phyloP scores from a whole-genome alignment of 2,888 invertebrate species.

The Microplitis deprimator region DNA sequence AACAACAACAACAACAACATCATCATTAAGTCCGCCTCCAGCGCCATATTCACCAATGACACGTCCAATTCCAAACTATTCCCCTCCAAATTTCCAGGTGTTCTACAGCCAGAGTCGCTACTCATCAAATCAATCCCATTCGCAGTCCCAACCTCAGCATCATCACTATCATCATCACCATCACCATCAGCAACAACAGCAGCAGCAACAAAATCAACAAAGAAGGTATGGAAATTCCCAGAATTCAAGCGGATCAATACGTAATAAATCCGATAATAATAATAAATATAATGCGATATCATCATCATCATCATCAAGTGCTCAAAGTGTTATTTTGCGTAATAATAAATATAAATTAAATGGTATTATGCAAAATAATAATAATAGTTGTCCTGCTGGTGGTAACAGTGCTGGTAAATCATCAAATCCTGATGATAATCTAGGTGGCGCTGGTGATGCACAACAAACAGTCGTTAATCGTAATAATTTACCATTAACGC shows the following conservation, averaged over 20 bases:
- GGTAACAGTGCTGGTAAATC: constrained; percentile 61
- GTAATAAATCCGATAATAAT: constrained; percentile 16
- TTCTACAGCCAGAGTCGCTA: constrained; percentile 57
- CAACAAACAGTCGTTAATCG: constrained; percentile 52
- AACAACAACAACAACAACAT: constrained; percentile 22
- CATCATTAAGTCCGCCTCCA: constrained; percentile 61
- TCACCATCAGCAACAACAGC: constrained; percentile 51
- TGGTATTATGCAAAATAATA: constrained; percentile 58
- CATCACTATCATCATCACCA: constrained; percentile 56
- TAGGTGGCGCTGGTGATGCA: constrained; percentile 66
- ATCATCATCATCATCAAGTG: constrained; percentile 21
- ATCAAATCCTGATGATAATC: constrained; percentile 36
- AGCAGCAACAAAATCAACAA: constrained; percentile 54
- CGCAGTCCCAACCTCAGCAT: constrained; percentile 52
- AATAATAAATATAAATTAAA: constrained; percentile 64
- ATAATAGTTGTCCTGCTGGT: constrained; percentile 55
- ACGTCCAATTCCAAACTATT: constrained; percentile 64
- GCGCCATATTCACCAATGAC: constrained; percentile 64
- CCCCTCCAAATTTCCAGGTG: constrained; percentile 67
- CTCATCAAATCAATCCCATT: constrained; percentile 29
- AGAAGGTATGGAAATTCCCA: constrained; percentile 24
- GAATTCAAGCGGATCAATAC: constrained; percentile 13
- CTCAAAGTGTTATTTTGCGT: constrained; percentile 55
- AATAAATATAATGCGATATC: not conserved
- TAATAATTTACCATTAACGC: constrained; percentile 61